Percentiles rank a stretch among this genome's conserved stretches.
Conservation (phyloP, 2,113 vertebrate species). For the Podocnemis expansa region DNA sequence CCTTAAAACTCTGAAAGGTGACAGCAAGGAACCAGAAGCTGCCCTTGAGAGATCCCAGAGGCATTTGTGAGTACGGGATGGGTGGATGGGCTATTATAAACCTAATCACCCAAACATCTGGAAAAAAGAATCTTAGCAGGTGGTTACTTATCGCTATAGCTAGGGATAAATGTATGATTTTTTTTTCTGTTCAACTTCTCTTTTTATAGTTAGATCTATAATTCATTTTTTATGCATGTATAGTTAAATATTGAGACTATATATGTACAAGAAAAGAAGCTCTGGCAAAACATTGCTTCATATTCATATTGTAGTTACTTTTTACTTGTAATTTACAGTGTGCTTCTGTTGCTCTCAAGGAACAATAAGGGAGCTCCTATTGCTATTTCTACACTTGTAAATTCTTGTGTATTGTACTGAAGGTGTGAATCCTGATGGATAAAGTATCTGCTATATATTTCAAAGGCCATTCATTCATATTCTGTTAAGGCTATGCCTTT, state of each 20-base stretch:
- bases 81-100: not conserved
- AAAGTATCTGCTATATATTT: not conserved
- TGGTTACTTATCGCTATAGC: not conserved
- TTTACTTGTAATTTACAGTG: constrained; percentile 49
- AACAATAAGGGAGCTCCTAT: constrained; percentile 1
- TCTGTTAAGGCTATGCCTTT: not conserved
- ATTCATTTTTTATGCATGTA: not conserved
- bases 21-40: not conserved
- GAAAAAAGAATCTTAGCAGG: not conserved
- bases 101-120: not conserved
- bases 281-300: not conserved
- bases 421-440: not conserved
- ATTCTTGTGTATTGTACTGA: not conserved
- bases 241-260: not conserved
- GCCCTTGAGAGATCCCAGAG: not conserved
- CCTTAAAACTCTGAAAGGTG: not conserved
- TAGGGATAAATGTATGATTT: not conserved
- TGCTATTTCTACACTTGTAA: not conserved
- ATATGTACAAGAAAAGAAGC: not conserved
- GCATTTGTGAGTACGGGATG: too few relatives aligned
- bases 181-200: not conserved
- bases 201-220: not conserved
- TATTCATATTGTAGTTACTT: constrained; percentile 45
- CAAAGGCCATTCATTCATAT: not conserved
- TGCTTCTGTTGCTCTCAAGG: constrained; percentile 5